Percentiles rank a stretch among this genome's conserved stretches.
Evolutionary conservation across 2,888 invertebrate genomes (phyloP).

Genomic region (Lathronympha strigana): DNA sequence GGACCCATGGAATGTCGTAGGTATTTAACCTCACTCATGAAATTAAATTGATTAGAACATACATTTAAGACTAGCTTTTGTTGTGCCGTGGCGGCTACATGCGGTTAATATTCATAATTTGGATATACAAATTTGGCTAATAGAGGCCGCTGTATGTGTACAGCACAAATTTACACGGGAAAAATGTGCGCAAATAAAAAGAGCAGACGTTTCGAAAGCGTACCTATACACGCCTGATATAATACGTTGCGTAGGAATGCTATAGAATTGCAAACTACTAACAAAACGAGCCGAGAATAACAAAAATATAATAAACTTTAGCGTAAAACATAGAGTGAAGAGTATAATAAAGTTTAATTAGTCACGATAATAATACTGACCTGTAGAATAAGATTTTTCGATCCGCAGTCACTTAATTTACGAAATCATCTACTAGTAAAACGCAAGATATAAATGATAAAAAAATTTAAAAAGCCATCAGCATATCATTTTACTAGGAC

Average conservation of each 20-base stretch:
- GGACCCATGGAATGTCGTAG: no score
- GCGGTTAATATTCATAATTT: no score
- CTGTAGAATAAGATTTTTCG: slow-evolving; percentile 10
- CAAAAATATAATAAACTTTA: background rate
- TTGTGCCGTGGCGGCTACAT: no score
- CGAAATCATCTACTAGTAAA: slow-evolving; percentile 5
- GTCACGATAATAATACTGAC: slow-evolving; percentile 18
- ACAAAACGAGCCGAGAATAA: slow-evolving; percentile 1
- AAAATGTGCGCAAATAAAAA: background rate
- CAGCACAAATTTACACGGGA: background rate
- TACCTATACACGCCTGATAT: background rate
- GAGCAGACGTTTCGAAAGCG: background rate
- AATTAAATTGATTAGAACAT: background rate
- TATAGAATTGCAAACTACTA: background rate
- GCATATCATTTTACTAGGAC: background rate
- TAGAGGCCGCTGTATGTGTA: background rate
- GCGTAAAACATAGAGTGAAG: background rate
- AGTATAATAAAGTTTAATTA: background rate
- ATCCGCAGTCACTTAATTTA: slow-evolving; percentile 5
- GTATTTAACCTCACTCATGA: background rate
- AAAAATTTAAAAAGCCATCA: background rate
- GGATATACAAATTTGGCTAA: background rate
- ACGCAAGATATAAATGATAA: background rate
- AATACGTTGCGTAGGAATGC: background rate
- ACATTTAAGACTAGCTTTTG: background rate